Evolutionary conservation across 1,140 invertebrate species (phyloP), one percentile per base, ranked within the genome.

Genomic region (Arctopsyche grandis): DNA sequence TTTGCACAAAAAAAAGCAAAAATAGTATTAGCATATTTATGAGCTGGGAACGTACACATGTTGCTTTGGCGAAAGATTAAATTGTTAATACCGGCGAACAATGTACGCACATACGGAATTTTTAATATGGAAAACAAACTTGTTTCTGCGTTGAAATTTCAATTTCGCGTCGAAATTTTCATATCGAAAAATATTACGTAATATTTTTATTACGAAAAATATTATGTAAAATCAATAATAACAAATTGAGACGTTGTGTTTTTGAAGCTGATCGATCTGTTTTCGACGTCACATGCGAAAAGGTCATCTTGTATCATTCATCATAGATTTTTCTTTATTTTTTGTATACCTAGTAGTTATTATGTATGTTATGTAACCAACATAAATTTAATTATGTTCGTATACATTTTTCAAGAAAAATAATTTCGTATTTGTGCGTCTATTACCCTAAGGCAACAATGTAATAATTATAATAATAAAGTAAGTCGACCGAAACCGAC

Each of bases 41-140:
- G 69, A 70, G 69, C n/a, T 70, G 69, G 69, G 38, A 70, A 43
- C 29, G 69, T 70, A 70, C 69, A 70, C 69, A 70, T 70, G 69
- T 38, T 43, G 69, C 69, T 70, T 24, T 29, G 69, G 14, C 22
- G 26, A 70, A 70, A 70, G 69, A 70, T 70, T 70, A 70, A 70
- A 70, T 70, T 24, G 69, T 70, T 70, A 70, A 70, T 70, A 70
- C 29, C 9, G 26, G 38, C 12, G 19, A 70, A 24, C 69, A 43
- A 70, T 70, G 29, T 26, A 19, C 12, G 69, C 12, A 12, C 19
- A 70, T 43, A 38, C 29, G 48, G 12, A 38, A 38, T 38, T 38
- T 38, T 38, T 38, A 38, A 21, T 21, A 21, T 66, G n/a, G 10
- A 58, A 21, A 58, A 58, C 21, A 58, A 16, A 58, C 52, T 16